phyloP scores from a whole-genome alignment of 2,797 vertebrate genomes.

The Hoplostethus mediterraneus region DNA sequence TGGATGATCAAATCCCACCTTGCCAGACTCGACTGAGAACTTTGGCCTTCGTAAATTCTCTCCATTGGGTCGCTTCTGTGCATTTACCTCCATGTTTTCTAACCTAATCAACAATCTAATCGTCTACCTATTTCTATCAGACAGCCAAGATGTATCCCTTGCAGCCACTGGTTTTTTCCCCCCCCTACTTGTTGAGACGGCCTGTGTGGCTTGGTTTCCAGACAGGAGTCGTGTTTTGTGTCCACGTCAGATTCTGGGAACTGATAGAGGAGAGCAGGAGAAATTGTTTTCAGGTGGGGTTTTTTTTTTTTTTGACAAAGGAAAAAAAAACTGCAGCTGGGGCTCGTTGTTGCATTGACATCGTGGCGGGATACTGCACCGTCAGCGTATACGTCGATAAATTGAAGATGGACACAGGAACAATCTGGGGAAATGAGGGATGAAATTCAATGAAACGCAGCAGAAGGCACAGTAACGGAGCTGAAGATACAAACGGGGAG shows the following conservation, averaged over 20 bases:
- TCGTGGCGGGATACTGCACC: neutral
- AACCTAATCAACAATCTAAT: neutral
- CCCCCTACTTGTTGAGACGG: neutral
- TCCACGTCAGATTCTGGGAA: slow-evolving; percentile 23
- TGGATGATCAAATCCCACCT: neutral
- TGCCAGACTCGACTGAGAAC: neutral
- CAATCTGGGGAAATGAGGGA: slow-evolving; percentile 56
- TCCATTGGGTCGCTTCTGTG: no score
- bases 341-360: neutral
- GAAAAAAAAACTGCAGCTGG: neutral
- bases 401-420: slow-evolving; percentile 14
- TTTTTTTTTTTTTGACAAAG: slow-evolving; percentile 1
- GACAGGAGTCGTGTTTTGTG: slow-evolving; percentile 8
- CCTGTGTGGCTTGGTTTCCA: neutral
- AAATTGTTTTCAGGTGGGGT: slow-evolving; percentile 34
- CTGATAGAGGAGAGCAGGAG: slow-evolving; percentile 12
- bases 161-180: neutral
- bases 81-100: neutral
- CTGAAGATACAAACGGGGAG: slow-evolving; percentile 21
- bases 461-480: slow-evolving; percentile 38
- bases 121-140: neutral
- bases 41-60: neutral
- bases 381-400: neutral
- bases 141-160: neutral
- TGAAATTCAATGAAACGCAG: slow-evolving; percentile 62